phyloP scores from a whole-genome alignment of 2,888 invertebrate species.

The Choristoneura rosaceana region DNA sequence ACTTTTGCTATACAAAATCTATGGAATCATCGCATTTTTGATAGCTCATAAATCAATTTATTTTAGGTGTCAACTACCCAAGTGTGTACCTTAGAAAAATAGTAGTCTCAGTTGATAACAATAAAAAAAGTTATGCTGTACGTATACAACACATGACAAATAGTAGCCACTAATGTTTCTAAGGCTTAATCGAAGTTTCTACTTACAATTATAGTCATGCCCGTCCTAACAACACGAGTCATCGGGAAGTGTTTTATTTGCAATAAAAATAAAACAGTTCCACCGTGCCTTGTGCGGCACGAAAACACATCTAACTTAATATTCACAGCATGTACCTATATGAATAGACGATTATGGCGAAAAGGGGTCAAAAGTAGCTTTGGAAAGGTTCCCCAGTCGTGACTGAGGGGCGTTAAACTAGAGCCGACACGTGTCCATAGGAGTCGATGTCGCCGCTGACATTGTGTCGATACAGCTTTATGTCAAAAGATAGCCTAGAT shows the following conservation, averaged over 20 bases:
- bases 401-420: constrained; percentile 34
- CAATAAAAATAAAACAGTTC: constrained; percentile 33
- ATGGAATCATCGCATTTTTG: too few relatives aligned
- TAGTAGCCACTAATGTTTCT: neutral
- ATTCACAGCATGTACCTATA: constrained; percentile 62
- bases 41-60: too few relatives aligned
- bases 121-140: too few relatives aligned
- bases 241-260: constrained; percentile 33
- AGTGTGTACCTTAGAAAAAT: too few relatives aligned
- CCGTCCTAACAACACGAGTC: constrained; percentile 6
- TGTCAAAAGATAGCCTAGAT: constrained; percentile 35
- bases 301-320: constrained; percentile 54
- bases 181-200: constrained; percentile 1
- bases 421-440: constrained; percentile 34
- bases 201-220: neutral
- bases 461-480: constrained; percentile 32
- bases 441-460: constrained; percentile 14
- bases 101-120: too few relatives aligned
- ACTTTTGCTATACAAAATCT: too few relatives aligned
- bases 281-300: constrained; percentile 33
- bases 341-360: constrained; percentile 69
- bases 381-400: constrained; percentile 38
- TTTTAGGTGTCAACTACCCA: too few relatives aligned
- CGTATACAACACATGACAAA: too few relatives aligned
- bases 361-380: constrained; percentile 59